Evolutionary conservation across 2,888 invertebrate genomes (phyloP).

Genomic region (Polyploca ridens): DNA sequence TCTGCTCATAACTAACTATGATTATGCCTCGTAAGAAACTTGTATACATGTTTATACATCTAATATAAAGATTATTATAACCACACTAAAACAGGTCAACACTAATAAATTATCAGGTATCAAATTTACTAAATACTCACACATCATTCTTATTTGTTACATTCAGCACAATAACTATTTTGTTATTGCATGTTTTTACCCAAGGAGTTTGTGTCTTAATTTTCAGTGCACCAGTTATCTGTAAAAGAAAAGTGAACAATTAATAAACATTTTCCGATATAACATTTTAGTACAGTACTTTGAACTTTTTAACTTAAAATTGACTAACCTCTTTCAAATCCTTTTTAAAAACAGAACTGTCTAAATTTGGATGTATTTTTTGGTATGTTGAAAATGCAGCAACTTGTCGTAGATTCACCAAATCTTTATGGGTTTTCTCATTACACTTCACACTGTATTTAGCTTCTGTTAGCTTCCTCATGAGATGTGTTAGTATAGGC

Average conservation of each 20-base stretch:
- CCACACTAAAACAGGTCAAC: too few relatives aligned
- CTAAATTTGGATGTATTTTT: constrained; percentile 47
- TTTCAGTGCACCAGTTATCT: constrained; percentile 52
- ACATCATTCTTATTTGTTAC: constrained; percentile 49
- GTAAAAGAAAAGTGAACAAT: constrained; percentile 24
- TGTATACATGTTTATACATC: too few relatives aligned
- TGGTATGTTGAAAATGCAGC: constrained; percentile 55
- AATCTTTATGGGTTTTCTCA: constrained; percentile 52
- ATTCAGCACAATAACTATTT: constrained; percentile 54
- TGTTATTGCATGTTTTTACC: constrained; percentile 64
- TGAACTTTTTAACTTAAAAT: too few relatives aligned
- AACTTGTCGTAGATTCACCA: constrained; percentile 54
- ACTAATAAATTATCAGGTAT: too few relatives aligned
- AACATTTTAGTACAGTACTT: too few relatives aligned
- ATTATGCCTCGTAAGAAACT: too few relatives aligned
- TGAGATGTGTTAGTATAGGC: constrained; percentile 54
- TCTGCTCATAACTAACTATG: too few relatives aligned
- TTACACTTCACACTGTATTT: constrained; percentile 58
- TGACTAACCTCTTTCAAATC: constrained; percentile 44
- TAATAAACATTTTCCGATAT: too few relatives aligned
- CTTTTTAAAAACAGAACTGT: constrained; percentile 47
- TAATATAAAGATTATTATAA: too few relatives aligned
- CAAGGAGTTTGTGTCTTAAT: constrained; percentile 50
- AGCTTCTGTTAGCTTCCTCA: constrained; percentile 63
- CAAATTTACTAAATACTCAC: constrained; percentile 51